Conservation (phyloP, 2,797 vertebrate genomes). For the Melanotaenia trifasciata region DNA sequence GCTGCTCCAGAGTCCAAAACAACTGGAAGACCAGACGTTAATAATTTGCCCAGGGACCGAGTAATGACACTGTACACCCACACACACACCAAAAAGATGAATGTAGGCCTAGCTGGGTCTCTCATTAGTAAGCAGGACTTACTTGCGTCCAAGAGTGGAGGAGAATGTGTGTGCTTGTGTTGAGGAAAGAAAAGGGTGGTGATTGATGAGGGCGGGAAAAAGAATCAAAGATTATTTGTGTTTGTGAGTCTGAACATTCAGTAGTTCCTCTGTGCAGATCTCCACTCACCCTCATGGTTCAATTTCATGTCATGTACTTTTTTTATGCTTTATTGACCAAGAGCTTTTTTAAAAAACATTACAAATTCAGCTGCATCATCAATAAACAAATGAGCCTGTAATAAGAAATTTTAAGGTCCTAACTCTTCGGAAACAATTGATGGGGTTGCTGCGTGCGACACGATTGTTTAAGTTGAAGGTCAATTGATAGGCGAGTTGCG, state of each 20-base stretch:
- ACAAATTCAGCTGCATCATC: constrained; percentile 1
- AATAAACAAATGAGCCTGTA: constrained; percentile 31
- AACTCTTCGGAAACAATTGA: constrained; percentile 11
- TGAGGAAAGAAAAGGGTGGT: background rate
- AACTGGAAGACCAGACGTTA: constrained; percentile 62
- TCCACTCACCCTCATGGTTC: background rate
- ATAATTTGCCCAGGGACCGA: constrained; percentile 64
- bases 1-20: constrained; percentile 49
- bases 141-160: constrained; percentile 6
- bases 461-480: constrained; percentile 27
- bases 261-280: background rate
- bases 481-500: constrained; percentile 25
- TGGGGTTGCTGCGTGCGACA: background rate
- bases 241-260: constrained; percentile 12
- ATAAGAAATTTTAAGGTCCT: constrained; percentile 16
- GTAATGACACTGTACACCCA: constrained; percentile 43
- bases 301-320: constrained; percentile 11
- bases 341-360: constrained; percentile 2
- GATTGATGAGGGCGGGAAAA: background rate
- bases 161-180: background rate
- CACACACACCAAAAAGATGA: constrained; percentile 46
- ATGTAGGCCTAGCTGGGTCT: constrained; percentile 31
- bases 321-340: constrained; percentile 10
- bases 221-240: constrained; percentile 20
- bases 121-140: constrained; percentile 45